phyloP scores from a whole-genome alignment of 2,113 vertebrate genomes.

The Gambusia holbrooki region DNA sequence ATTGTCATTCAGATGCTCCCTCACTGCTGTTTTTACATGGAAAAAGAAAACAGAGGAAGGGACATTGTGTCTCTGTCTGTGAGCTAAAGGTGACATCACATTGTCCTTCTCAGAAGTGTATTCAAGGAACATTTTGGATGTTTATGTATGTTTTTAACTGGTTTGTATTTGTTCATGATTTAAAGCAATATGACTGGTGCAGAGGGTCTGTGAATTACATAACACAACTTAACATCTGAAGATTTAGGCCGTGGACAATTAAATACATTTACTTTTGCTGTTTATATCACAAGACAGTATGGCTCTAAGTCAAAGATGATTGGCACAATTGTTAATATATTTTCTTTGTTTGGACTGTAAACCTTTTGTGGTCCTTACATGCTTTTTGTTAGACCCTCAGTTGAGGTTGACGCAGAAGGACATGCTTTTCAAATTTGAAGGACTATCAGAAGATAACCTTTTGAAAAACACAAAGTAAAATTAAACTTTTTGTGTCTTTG shows the following conservation, averaged over 20 bases:
- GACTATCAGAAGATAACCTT: no score
- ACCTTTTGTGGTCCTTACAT: neutral
- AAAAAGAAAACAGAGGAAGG: slow-evolving; percentile 47
- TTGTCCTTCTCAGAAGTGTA: slow-evolving; percentile 53
- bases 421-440: no score
- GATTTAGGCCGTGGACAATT: no score
- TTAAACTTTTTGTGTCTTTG: no score
- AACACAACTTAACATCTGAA: no score
- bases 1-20: slow-evolving; percentile 75
- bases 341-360: neutral
- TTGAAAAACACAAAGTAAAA: no score
- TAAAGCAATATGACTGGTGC: slow-evolving; percentile 39
- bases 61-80: slow-evolving; percentile 67
- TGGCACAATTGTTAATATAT: neutral
- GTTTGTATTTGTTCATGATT: slow-evolving; percentile 37
- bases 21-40: slow-evolving; percentile 58
- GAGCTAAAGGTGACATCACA: slow-evolving; percentile 66
- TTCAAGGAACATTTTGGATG: slow-evolving; percentile 65
- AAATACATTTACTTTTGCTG: no score
- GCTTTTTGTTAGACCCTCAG: no score
- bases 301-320: neutral
- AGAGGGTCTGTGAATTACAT: slow-evolving; percentile 13
- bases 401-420: no score
- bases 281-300: no score
- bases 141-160: slow-evolving; percentile 32